Evolutionary conservation across 1,140 invertebrate species (phyloP), one percentile per base, ranked within the genome.

Genomic region (Aphelenchoides avenae): DNA sequence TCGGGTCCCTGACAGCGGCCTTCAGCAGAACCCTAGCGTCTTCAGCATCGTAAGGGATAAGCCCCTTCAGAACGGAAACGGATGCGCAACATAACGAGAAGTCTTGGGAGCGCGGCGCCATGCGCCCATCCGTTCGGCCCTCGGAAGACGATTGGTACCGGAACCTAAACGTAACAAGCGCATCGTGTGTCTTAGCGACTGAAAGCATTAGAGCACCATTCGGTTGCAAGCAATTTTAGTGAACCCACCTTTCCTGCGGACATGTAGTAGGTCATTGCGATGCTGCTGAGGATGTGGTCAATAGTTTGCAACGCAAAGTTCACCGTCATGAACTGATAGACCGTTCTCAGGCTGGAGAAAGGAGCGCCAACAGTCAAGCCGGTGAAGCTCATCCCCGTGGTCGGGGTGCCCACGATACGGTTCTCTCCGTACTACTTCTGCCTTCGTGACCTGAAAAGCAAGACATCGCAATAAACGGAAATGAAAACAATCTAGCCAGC

Each of bases 261-360:
- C 94, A 98, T 98, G 80, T 97, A 98, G 78, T 87, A 93, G 0
- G 91, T 95, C 80, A 98, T 98, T 0, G 89, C 93, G 15, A 94
- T 93, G 1, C 92, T 96, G n/a, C n/a, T n/a, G n/a, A n/a, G n/a
- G n/a, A n/a, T n/a, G n/a, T n/a, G n/a, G n/a, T n/a, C n/a, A n/a
- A n/a, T n/a, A n/a, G n/a, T n/a, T n/a, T n/a, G n/a, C n/a, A n/a
- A n/a, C n/a, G n/a, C n/a, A n/a, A n/a, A n/a, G n/a, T n/a, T n/a
- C n/a, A n/a, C n/a, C n/a, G n/a, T n/a, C n/a, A n/a, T n/a, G n/a
- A n/a, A n/a, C n/a, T n/a, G n/a, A 79, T 92, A 96, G 57, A n/a
- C n/a, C n/a, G n/a, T n/a, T n/a, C n/a, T n/a, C n/a, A n/a, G n/a
- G n/a, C n/a, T n/a, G n/a, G n/a, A n/a, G n/a, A n/a, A n/a, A n/a